These are phyloP conservation scores for Anticlea derivata DNA, from an alignment of 2,888 invertebrate species.

Conservation along the genomic window DNA sequence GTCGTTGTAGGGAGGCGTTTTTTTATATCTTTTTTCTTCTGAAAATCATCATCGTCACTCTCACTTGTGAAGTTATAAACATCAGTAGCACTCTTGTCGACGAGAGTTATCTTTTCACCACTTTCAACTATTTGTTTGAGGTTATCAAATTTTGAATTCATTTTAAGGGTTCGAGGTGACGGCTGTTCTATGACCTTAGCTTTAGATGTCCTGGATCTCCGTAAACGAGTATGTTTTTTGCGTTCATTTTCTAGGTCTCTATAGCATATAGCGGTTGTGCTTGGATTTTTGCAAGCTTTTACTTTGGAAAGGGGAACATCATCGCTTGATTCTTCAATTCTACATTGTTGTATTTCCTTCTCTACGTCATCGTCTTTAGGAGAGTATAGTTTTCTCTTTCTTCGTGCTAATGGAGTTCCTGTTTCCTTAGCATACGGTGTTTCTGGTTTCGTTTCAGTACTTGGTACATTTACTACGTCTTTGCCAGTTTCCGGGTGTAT, in stretches of 20 bases:
- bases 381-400: conserved; percentile 70
- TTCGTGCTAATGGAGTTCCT: conserved; percentile 32
- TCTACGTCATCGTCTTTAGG: conserved; percentile 55
- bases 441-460: conserved; percentile 6
- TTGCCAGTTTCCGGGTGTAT: background rate
- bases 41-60: conserved; percentile 68
- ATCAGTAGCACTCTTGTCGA: conserved; percentile 46
- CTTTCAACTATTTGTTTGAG: conserved; percentile 53
- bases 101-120: conserved; percentile 47
- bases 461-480: conserved; percentile 8
- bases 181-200: conserved; percentile 24
- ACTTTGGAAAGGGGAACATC: conserved; percentile 36
- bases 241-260: conserved; percentile 64
- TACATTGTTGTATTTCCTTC: conserved; percentile 22
- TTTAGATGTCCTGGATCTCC: conserved; percentile 33
- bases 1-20: conserved; percentile 43
- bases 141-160: conserved; percentile 60
- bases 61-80: conserved; percentile 66
- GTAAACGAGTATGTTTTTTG: conserved; percentile 43
- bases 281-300: conserved; percentile 37
- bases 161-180: conserved; percentile 56
- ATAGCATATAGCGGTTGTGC: conserved; percentile 54
- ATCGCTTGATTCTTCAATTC: conserved; percentile 32
- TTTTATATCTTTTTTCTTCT: conserved; percentile 44
- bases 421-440: conserved; percentile 5